Percentiles rank a stretch among this genome's conserved stretches.
Evolutionary conservation across 2,888 invertebrate species (phyloP).

Genomic region (Eurois occulta): DNA sequence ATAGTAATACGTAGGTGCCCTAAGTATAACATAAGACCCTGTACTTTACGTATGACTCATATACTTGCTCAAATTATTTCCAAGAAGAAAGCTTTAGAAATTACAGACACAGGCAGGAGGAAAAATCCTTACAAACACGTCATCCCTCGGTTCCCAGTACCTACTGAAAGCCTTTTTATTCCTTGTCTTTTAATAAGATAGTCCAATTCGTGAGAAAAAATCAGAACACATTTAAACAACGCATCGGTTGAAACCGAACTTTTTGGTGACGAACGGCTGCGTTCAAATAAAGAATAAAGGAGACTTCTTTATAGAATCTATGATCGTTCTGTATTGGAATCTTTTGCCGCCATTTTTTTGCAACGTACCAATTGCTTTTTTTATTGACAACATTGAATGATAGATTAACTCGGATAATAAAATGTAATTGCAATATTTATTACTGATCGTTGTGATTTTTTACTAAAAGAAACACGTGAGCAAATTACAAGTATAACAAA

Average conservation of each 20-base stretch:
- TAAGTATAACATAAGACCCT: slow-evolving; percentile 10
- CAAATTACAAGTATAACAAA: slow-evolving; percentile 68
- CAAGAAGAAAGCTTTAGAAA: slow-evolving; percentile 69
- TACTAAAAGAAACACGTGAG: slow-evolving; percentile 51
- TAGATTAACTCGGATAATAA: slow-evolving; percentile 64
- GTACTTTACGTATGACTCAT: slow-evolving; percentile 53
- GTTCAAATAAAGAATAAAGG: slow-evolving; percentile 24
- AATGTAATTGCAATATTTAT: slow-evolving; percentile 69
- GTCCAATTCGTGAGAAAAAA: slow-evolving; percentile 68
- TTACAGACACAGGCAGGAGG: slow-evolving; percentile 64
- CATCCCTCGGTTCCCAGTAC: slow-evolving; percentile 67
- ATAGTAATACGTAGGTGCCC: neutral
- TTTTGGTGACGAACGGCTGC: slow-evolving; percentile 25
- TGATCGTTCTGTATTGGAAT: slow-evolving; percentile 30
- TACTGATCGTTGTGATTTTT: slow-evolving; percentile 63
- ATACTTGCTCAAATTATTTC: slow-evolving; percentile 58
- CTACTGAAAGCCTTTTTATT: slow-evolving; percentile 66
- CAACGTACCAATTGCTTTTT: slow-evolving; percentile 44
- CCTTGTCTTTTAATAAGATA: slow-evolving; percentile 45
- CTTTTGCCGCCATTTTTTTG: slow-evolving; percentile 58
- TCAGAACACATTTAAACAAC: slow-evolving; percentile 49
- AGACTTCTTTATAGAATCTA: slow-evolving; percentile 28
- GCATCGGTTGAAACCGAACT: slow-evolving; percentile 48
- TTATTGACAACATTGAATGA: slow-evolving; percentile 43
- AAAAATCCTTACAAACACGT: slow-evolving; percentile 62